A percentile compares a stretch with the other conserved stretches of the same genome.
Evolutionary conservation across 2,797 vertebrate genomes (phyloP).

Genomic region (Pangasius macronema): DNA sequence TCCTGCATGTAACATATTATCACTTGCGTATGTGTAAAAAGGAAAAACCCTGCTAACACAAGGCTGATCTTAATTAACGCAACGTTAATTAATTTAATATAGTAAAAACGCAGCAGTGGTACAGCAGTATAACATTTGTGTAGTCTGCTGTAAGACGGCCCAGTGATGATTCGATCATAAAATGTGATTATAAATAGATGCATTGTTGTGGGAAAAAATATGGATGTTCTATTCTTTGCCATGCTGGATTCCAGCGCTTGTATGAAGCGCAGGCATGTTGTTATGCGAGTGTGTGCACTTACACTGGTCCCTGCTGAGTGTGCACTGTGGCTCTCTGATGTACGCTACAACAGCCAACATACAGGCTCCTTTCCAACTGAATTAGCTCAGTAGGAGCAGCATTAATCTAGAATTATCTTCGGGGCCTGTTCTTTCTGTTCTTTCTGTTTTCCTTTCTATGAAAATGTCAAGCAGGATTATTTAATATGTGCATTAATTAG

Average conservation of each 20-base stretch:
- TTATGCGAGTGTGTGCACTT: not conserved
- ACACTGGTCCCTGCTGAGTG: not conserved
- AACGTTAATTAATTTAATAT: slow-evolving; percentile 19
- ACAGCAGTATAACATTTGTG: not conserved
- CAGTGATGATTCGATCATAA: not conserved
- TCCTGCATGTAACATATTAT: not conserved
- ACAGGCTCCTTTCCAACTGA: slow-evolving; percentile 31
- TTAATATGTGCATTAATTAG: slow-evolving; percentile 57
- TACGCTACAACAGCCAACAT: slow-evolving; percentile 7
- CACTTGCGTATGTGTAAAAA: not conserved
- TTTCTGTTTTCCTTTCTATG: slow-evolving; percentile 45
- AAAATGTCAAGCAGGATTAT: slow-evolving; percentile 51
- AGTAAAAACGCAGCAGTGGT: not conserved
- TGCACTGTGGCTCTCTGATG: slow-evolving; percentile 2
- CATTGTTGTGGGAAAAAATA: not conserved
- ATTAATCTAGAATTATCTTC: slow-evolving; percentile 51
- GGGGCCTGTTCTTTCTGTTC: slow-evolving; percentile 41
- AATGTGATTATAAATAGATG: slow-evolving; percentile 10
- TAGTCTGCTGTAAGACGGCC: not conserved
- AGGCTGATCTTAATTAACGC: slow-evolving; percentile 36
- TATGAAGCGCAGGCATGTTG: not conserved
- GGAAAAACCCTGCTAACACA: slow-evolving; percentile 29
- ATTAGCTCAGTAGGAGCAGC: slow-evolving; percentile 40
- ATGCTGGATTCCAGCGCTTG: not conserved
- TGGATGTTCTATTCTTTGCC: not conserved